These are phyloP conservation scores for Oreocharis arfaki DNA, from an alignment of 2,113 vertebrate species.

Conservation along the genomic window DNA sequence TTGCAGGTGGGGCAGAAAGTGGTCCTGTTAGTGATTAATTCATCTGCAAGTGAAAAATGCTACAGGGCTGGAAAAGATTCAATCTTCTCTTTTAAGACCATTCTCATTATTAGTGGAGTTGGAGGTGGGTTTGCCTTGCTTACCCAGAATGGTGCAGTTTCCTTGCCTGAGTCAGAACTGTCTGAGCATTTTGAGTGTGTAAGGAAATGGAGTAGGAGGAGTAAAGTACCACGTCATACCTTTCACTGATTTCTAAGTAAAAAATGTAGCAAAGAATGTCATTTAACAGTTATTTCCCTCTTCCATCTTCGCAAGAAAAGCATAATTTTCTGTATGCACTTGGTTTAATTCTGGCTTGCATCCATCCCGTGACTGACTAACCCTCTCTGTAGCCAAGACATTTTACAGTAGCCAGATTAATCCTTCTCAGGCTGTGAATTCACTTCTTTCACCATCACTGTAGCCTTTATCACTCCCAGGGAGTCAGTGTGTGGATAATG, in stretches of 20 bases:
- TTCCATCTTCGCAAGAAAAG: background rate
- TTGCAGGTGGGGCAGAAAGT: background rate
- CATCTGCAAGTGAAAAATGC: background rate
- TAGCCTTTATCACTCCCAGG: conserved; percentile 4
- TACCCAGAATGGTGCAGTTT: background rate
- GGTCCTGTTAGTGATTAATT: background rate
- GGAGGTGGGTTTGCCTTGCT: background rate
- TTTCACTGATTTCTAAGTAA: background rate
- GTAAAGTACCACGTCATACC: background rate
- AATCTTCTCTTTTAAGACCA: background rate
- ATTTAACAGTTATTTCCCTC: background rate
- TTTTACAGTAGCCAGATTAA: conserved; percentile 42
- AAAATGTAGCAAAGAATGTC: background rate
- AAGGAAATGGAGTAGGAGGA: background rate
- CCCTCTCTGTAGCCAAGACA: background rate
- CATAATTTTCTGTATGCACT: background rate
- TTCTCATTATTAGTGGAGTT: background rate
- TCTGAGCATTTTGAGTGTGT: background rate
- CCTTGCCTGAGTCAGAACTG: background rate
- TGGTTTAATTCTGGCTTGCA: background rate
- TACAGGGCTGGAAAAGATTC: background rate
- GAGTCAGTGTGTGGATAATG: background rate
- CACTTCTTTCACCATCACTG: background rate
- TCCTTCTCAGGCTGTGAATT: conserved; percentile 32
- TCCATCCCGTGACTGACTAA: background rate